Evolutionary conservation across 2,113 vertebrate genomes (phyloP).

Genomic region (Petrocephalus microphthalmus): DNA sequence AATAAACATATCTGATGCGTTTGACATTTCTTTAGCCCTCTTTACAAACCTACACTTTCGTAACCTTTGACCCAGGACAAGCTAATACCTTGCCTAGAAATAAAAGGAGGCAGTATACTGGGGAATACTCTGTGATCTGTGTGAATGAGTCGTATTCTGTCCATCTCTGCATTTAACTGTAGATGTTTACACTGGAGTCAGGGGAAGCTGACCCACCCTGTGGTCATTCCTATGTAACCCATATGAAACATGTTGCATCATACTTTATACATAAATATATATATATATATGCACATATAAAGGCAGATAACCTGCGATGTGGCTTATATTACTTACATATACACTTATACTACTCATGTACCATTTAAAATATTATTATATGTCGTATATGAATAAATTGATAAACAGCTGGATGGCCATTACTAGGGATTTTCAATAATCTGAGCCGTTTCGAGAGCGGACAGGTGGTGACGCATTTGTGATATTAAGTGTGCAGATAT

Average conservation of each 20-base stretch:
- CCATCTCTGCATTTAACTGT: neutral
- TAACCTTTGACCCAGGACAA: neutral
- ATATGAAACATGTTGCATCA: neutral
- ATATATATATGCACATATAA: neutral
- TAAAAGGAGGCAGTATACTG: neutral
- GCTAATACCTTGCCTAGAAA: neutral
- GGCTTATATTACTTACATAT: too few species aligned
- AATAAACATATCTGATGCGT: neutral
- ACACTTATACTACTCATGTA: neutral
- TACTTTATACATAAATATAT: neutral
- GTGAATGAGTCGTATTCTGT: neutral
- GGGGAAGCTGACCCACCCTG: neutral
- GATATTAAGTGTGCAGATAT: neutral
- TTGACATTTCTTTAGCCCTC: neutral
- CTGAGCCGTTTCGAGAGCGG: neutral
- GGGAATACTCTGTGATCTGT: neutral
- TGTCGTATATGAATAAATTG: neutral
- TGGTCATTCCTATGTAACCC: neutral
- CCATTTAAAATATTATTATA: neutral
- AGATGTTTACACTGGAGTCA: neutral
- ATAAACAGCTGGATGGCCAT: neutral
- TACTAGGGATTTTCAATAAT: neutral
- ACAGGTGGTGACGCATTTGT: neutral
- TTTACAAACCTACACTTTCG: neutral
- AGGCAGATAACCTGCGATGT: neutral